phyloP scores from a whole-genome alignment of 2,113 vertebrate species.

The Azemiops feae region DNA sequence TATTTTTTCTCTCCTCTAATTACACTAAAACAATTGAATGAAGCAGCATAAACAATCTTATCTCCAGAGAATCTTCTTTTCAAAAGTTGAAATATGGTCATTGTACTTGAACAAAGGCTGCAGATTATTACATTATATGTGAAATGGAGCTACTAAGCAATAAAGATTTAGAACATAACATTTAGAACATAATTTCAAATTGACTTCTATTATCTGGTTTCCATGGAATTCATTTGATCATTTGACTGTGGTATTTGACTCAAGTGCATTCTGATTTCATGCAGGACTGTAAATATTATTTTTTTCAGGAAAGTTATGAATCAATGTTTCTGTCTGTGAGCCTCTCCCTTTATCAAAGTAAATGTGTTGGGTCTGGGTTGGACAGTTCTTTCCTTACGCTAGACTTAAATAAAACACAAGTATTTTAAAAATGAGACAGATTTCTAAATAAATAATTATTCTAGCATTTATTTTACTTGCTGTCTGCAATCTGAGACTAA shows the following conservation, averaged over 20 bases:
- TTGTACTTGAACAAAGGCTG: background rate
- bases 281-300: background rate
- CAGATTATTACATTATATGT: background rate
- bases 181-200: background rate
- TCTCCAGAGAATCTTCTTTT: background rate
- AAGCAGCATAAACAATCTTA: background rate
- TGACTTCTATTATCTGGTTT: background rate
- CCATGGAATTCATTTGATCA: background rate
- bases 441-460: constrained; percentile 14
- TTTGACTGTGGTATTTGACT: background rate
- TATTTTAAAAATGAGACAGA: constrained; percentile 4
- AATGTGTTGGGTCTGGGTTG: background rate
- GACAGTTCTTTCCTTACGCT: background rate
- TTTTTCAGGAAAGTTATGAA: constrained; percentile 1
- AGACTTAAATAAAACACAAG: background rate
- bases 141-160: background rate
- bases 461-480: constrained; percentile 7
- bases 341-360: constrained; percentile 20
- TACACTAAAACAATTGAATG: background rate
- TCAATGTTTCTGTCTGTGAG: background rate
- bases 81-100: background rate
- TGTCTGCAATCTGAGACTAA: constrained; percentile 15
- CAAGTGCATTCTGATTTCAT: background rate
- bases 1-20: background rate
- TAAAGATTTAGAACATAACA: background rate